Percentiles rank a stretch among this genome's conserved stretches.
Evolutionary conservation across 2,113 vertebrate genomes (phyloP).

Genomic region (Leptobrachium ailaonicum): DNA sequence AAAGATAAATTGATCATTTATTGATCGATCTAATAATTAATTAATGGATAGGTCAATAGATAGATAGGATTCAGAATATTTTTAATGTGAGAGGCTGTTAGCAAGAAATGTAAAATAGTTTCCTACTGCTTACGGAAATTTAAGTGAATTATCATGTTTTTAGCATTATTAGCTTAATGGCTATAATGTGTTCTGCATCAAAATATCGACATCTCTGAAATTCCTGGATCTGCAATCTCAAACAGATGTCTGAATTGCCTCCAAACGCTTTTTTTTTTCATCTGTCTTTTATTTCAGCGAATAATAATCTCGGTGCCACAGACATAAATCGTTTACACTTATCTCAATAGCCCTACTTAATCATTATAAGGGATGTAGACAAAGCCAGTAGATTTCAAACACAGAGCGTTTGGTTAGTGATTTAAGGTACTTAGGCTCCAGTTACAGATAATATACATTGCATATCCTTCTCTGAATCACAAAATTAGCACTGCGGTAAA

Average conservation of each 20-base stretch:
- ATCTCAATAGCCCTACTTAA: constrained; percentile 35
- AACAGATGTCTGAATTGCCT: constrained; percentile 56
- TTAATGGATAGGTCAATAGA: neutral
- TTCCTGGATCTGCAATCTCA: constrained; percentile 54
- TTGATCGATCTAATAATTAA: too few relatives aligned
- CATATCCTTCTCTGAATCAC: neutral
- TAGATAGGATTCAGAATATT: neutral
- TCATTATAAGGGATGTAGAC: constrained; percentile 7
- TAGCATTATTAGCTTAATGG: constrained; percentile 15
- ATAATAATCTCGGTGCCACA: constrained; percentile 47
- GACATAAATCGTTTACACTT: constrained; percentile 54
- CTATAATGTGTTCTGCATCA: constrained; percentile 46
- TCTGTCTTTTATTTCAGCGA: constrained; percentile 60
- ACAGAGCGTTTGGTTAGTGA: neutral
- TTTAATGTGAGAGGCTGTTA: neutral
- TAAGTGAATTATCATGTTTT: constrained; percentile 52
- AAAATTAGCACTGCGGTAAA: neutral
- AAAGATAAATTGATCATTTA: too few relatives aligned
- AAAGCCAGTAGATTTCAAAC: neutral
- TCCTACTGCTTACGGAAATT: constrained; percentile 52
- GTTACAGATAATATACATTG: constrained; percentile 11
- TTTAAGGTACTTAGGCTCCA: constrained; percentile 6
- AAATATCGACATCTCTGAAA: constrained; percentile 53
- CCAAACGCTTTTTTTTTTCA: constrained; percentile 37
- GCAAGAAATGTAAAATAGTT: neutral